Percentiles rank a stretch among this genome's conserved stretches.
Evolutionary conservation across 1,140 invertebrate species (phyloP).

Genomic region (Belonocnema kinseyi): DNA sequence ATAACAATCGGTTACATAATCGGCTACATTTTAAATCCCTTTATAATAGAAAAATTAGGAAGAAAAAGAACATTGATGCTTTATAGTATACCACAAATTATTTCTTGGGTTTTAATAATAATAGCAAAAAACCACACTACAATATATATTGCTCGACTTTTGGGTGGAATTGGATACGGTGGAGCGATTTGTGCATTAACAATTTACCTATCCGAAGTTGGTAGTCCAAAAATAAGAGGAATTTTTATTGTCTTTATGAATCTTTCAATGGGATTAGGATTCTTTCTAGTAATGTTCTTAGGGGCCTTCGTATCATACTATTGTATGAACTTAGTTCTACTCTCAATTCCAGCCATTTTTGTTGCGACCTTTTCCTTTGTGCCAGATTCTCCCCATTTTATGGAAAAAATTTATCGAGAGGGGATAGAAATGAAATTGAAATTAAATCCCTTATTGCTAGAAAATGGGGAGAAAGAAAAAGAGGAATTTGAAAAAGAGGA

Average conservation of each 20-base stretch:
- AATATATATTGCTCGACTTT: neutral
- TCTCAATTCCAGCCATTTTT: neutral
- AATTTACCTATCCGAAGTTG: slow-evolving; percentile 11
- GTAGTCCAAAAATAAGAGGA: neutral
- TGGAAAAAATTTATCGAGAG: neutral
- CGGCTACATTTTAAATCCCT: neutral
- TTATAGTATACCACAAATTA: too few relatives aligned
- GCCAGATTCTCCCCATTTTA: neutral
- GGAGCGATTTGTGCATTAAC: neutral
- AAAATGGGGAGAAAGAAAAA: neutral
- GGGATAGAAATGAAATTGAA: neutral
- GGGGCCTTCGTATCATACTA: neutral
- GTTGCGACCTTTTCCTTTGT: neutral
- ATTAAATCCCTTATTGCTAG: neutral
- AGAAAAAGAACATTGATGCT: too few relatives aligned
- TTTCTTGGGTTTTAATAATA: too few relatives aligned
- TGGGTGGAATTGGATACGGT: slow-evolving; percentile 15
- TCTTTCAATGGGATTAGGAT: slow-evolving; percentile 4
- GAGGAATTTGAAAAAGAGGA: neutral
- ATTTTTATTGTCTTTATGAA: neutral
- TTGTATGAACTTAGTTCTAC: neutral
- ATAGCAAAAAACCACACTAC: neutral
- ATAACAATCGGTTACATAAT: neutral
- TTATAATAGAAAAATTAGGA: neutral
- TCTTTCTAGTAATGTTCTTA: neutral